Evolutionary conservation across 2,888 invertebrate genomes (phyloP).

Genomic region (Cataglyphis rosenhaueri): DNA sequence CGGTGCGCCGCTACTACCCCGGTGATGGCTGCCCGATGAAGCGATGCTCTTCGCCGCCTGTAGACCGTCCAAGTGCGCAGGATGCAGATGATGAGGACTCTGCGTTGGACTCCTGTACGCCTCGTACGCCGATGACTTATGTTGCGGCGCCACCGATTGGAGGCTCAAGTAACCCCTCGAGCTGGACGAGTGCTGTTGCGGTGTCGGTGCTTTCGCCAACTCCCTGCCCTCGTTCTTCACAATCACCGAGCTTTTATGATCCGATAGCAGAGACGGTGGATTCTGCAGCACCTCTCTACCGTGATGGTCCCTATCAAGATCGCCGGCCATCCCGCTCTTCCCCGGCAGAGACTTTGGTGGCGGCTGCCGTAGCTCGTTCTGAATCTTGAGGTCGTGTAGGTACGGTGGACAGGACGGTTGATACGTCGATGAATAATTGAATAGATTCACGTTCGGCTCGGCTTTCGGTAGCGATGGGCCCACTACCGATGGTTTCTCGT

Average conservation of each 20-base stretch:
- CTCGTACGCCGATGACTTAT: slow-evolving; percentile 83
- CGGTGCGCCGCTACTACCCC: slow-evolving; percentile 78
- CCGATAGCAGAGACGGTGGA: slow-evolving; percentile 90
- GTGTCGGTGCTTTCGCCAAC: slow-evolving; percentile 86
- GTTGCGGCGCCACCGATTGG: slow-evolving; percentile 79
- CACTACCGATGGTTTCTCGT: slow-evolving; percentile 77
- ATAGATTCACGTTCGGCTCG: slow-evolving; percentile 90
- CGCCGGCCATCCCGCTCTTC: slow-evolving; percentile 79
- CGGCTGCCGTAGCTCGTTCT: slow-evolving; percentile 85
- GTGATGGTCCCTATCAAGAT: slow-evolving; percentile 84
- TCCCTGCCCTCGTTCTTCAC: slow-evolving; percentile 91
- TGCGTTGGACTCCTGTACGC: slow-evolving; percentile 83
- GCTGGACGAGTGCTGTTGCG: slow-evolving; percentile 83
- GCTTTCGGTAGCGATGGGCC: slow-evolving; percentile 86
- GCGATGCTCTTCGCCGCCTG: slow-evolving; percentile 78
- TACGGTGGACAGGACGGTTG: slow-evolving; percentile 83
- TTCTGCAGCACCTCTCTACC: slow-evolving; percentile 87
- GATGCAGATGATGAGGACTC: slow-evolving; percentile 86
- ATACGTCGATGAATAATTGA: slow-evolving; percentile 89
- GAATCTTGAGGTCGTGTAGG: slow-evolving; percentile 88
- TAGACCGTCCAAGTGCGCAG: slow-evolving; percentile 77
- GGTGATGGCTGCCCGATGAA: slow-evolving; percentile 84
- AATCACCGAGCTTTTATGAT: slow-evolving; percentile 91
- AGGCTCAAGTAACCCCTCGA: slow-evolving; percentile 84
- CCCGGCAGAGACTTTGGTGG: slow-evolving; percentile 83